These are phyloP conservation scores for Saccopteryx bilineata DNA, from an alignment of 2,113 vertebrate genomes.

Conservation along the genomic window DNA sequence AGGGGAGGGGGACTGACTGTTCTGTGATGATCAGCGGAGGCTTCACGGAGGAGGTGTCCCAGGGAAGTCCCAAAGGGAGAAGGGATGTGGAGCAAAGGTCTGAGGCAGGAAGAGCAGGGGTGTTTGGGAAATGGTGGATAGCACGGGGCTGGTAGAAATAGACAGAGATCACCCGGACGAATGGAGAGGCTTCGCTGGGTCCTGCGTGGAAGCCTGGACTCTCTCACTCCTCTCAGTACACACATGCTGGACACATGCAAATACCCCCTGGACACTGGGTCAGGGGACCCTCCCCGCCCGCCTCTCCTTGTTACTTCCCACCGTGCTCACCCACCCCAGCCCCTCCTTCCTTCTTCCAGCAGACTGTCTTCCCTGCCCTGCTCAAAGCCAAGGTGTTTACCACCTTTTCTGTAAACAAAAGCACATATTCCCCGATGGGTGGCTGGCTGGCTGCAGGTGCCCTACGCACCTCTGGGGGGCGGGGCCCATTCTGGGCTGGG, in stretches of 20 bases:
- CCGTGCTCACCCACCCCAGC: background rate
- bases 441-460: background rate
- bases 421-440: background rate
- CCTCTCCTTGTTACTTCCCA: no score
- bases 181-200: background rate
- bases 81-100: background rate
- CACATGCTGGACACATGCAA: background rate
- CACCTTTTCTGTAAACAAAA: background rate
- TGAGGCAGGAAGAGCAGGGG: background rate
- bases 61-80: background rate
- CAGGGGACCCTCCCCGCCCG: background rate
- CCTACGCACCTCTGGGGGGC: background rate
- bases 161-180: background rate
- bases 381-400: background rate
- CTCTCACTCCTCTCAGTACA: background rate
- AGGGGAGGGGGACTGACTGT: background rate
- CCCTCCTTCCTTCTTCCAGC: background rate
- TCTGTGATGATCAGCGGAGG: background rate
- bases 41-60: background rate
- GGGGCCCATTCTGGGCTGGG: background rate
- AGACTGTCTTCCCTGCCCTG: background rate
- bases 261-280: background rate
- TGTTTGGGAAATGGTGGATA: background rate
- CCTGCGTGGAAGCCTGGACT: background rate
- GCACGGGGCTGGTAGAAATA: fast-evolving